These are phyloP conservation scores for Apis dorsata DNA, from an alignment of 1,140 invertebrate species.

Conservation along the genomic window DNA sequence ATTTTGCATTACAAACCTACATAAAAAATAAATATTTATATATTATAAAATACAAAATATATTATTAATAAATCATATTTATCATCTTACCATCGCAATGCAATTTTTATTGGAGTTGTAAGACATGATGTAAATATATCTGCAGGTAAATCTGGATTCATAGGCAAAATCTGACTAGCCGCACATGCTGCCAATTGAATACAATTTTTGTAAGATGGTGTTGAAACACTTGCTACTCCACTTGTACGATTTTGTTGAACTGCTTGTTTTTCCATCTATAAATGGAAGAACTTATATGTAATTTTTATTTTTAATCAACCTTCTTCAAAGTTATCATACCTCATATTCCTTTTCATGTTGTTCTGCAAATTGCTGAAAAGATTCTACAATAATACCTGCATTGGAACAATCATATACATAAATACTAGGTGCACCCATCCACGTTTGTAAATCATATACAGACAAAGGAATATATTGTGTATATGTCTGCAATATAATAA, in stretches of 20 bases:
- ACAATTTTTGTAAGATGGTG: constrained; percentile 91
- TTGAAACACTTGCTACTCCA: constrained; percentile 67
- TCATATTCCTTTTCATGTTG: constrained; percentile 95
- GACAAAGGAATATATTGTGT: constrained; percentile 99
- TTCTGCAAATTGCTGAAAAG: constrained; percentile 94
- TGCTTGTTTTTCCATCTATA: constrained; percentile 75
- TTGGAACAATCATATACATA: constrained; percentile 99
- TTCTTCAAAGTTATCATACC: constrained; percentile 76
- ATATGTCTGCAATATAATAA: constrained; percentile 86
- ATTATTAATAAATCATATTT: neutral
- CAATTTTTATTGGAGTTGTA: constrained; percentile 98
- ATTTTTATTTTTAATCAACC: neutral
- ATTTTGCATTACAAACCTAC: constrained; percentile 92
- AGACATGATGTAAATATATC: constrained; percentile 99
- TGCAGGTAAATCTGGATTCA: constrained; percentile 98
- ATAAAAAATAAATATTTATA: constrained; percentile 43
- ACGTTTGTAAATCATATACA: constrained; percentile 98
- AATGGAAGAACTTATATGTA: constrained; percentile 1
- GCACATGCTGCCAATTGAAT: constrained; percentile 98
- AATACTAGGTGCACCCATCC: constrained; percentile 99
- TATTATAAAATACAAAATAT: neutral
- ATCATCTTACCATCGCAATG: constrained; percentile 89
- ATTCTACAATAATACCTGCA: constrained; percentile 97
- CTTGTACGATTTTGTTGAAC: constrained; percentile 75
- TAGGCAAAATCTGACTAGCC: constrained; percentile 94